A percentile compares a stretch with the other conserved stretches of the same genome.
phyloP scores from a whole-genome alignment of 2,797 vertebrate species.

The Halcyon smyrnensis region DNA sequence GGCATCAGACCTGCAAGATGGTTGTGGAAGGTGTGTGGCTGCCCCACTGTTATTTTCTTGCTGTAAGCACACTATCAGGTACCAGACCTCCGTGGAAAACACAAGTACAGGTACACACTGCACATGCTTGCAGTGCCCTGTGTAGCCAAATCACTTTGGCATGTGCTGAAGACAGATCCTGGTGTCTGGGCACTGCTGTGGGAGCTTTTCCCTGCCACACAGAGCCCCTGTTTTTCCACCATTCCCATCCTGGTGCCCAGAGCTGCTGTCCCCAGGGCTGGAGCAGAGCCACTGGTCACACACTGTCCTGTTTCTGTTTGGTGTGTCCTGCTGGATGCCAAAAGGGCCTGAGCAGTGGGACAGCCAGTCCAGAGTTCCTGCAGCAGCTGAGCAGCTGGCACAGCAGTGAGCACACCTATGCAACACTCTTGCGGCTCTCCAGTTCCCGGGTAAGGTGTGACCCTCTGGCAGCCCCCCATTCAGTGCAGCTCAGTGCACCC shows the following conservation, averaged over 20 bases:
- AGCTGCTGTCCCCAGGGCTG: not conserved
- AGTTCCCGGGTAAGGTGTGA: constrained; percentile 78
- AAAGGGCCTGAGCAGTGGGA: constrained; percentile 78
- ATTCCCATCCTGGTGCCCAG: not conserved
- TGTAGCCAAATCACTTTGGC: not conserved
- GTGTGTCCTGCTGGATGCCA: constrained; percentile 33
- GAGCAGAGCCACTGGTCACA: constrained; percentile 19
- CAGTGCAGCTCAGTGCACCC: not conserved
- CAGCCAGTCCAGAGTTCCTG: constrained; percentile 79
- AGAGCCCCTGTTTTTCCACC: accelerated
- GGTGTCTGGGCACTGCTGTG: not conserved
- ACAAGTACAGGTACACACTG: accelerated
- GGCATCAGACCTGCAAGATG: not conserved
- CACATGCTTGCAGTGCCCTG: not conserved
- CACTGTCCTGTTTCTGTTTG: constrained; percentile 71
- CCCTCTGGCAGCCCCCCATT: not conserved
- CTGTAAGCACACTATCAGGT: accelerated
- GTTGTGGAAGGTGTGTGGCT: not conserved
- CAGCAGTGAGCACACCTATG: constrained; percentile 73
- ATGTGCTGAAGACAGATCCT: not conserved
- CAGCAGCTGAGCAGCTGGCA: constrained; percentile 74
- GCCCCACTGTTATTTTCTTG: not conserved
- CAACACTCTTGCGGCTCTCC: constrained; percentile 77
- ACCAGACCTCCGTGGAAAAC: not conserved
- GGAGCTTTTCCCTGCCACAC: accelerated